These are phyloP conservation scores for Nanorana parkeri DNA, from an alignment of 2,113 vertebrate genomes.

Conservation along the genomic window DNA sequence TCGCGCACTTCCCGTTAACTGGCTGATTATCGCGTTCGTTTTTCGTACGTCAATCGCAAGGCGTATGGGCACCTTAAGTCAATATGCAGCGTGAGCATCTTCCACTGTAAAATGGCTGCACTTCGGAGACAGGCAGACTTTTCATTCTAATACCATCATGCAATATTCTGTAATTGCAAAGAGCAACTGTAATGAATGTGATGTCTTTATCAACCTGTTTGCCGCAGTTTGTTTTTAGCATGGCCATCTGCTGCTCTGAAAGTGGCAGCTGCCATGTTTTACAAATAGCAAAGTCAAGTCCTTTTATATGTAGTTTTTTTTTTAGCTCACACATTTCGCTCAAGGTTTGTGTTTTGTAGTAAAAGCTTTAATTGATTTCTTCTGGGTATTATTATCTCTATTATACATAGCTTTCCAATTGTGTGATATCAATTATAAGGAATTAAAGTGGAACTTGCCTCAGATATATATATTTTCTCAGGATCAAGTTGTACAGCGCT, in stretches of 20 bases:
- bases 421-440: conserved; percentile 21
- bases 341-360: conserved; percentile 19
- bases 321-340: conserved; percentile 57
- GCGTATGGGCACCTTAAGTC: too few species aligned
- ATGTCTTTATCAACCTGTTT: conserved; percentile 69
- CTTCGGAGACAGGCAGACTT: conserved; percentile 26
- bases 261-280: conserved; percentile 69
- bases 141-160: conserved; percentile 51
- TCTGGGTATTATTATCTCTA: conserved; percentile 11
- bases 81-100: background rate
- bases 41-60: too few species aligned
- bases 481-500: too few species aligned
- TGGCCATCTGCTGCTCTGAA: conserved; percentile 66
- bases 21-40: too few species aligned
- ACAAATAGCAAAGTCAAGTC: conserved; percentile 63
- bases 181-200: conserved; percentile 58
- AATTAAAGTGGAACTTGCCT: background rate
- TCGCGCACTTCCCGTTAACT: too few species aligned
- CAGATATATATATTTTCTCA: too few species aligned
- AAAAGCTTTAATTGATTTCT: conserved; percentile 9
- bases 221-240: conserved; percentile 65
- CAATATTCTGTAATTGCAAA: conserved; percentile 59
- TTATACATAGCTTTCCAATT: conserved; percentile 6
- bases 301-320: conserved; percentile 40
- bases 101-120: background rate